Conservation (phyloP, 1,140 invertebrate species). For the Dicyema japonicum region DNA sequence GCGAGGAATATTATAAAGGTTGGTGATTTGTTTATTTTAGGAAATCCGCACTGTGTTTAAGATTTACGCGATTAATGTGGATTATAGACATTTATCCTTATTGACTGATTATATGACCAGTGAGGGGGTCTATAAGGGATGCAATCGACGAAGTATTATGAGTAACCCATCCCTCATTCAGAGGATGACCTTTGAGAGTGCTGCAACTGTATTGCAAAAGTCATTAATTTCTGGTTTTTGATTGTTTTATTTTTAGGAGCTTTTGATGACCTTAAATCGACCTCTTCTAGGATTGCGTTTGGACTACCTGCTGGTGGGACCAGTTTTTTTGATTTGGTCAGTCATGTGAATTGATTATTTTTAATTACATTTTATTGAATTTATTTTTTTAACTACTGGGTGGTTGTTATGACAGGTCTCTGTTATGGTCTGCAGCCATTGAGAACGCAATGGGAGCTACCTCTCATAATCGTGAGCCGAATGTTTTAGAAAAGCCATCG, state of each 20-base stretch:
- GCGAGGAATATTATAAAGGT: neutral
- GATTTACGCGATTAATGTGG: conserved; percentile 73
- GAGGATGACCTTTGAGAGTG: conserved; percentile 88
- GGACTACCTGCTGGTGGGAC: conserved; percentile 55
- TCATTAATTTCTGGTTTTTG: conserved; percentile 29
- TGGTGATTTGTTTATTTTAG: conserved; percentile 10
- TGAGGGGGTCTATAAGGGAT: conserved; percentile 48
- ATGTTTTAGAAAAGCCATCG: too few species aligned
- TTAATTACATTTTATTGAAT: too few species aligned
- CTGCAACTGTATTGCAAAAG: conserved; percentile 45
- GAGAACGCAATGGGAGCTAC: too few species aligned
- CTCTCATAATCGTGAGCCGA: too few species aligned
- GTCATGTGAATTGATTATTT: conserved; percentile 6
- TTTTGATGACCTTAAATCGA: conserved; percentile 40
- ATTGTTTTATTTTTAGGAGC: conserved; percentile 21
- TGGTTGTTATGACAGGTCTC: too few species aligned
- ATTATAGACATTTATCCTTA: conserved; percentile 56
- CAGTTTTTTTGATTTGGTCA: conserved; percentile 34
- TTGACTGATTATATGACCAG: conserved; percentile 93
- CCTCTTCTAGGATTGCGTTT: conserved; percentile 51
- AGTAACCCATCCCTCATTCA: conserved; percentile 56
- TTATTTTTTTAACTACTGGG: too few species aligned
- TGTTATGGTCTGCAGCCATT: too few species aligned
- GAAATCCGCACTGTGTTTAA: conserved; percentile 68
- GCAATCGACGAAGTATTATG: conserved; percentile 58